These are phyloP conservation scores for Callyntrura sp. DNA, from an alignment of 2,888 invertebrate genomes.

Conservation along the genomic window DNA sequence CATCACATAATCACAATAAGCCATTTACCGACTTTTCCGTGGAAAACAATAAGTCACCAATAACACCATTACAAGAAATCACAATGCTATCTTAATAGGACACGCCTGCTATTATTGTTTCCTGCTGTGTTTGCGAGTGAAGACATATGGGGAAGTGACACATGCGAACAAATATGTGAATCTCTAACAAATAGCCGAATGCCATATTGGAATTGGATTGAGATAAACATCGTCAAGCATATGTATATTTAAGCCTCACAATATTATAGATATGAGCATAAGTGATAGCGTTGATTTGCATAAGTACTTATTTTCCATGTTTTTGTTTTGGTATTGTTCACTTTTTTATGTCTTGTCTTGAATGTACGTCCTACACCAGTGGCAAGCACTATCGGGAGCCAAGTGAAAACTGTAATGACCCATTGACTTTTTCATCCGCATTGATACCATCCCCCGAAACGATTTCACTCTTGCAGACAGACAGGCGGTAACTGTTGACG, in stretches of 20 bases:
- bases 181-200: constrained; percentile 26
- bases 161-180: constrained; percentile 14
- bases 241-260: not conserved
- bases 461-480: constrained; percentile 38
- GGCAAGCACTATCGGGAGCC: constrained; percentile 15
- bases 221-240: constrained; percentile 34
- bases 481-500: not conserved
- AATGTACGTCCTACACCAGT: too few species aligned
- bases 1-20: constrained; percentile 12
- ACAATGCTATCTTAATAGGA: constrained; percentile 35
- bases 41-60: constrained; percentile 57
- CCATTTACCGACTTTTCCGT: constrained; percentile 27
- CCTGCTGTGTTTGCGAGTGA: constrained; percentile 33
- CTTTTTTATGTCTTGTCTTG: not conserved
- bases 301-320: not conserved
- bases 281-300: not conserved
- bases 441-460: not conserved
- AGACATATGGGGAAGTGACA: constrained; percentile 16
- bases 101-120: constrained; percentile 64
- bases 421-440: constrained; percentile 44
- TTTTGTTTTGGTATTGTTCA: constrained; percentile 16
- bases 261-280: not conserved
- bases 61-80: constrained; percentile 43
- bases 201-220: constrained; percentile 40
- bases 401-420: constrained; percentile 57